Evolutionary conservation across 1,140 invertebrate species (phyloP), one percentile per base, ranked within the genome.

Genomic region (Ganaspis sp.): DNA sequence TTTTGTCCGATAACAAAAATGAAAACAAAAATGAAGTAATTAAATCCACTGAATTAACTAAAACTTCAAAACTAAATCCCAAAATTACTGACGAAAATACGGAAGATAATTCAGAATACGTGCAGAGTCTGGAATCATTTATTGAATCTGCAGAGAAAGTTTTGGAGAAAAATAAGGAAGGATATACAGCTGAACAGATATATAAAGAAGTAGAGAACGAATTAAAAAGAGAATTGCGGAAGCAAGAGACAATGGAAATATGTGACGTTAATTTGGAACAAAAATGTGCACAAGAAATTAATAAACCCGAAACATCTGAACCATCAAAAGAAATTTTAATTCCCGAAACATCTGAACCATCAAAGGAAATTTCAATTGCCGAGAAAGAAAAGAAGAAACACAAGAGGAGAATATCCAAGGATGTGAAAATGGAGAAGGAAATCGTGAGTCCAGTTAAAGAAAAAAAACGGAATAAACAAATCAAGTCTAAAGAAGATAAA

Each of bases 91-190:
- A n/a, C n/a, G n/a, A n/a, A n/a, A 49, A 49, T 6, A 9, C 11
- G 11, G 15, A 29, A 26, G 58, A 34, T 6, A 64, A 26, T 26
- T n/a, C n/a, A n/a, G n/a, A n/a, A n/a, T 11, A 34, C n/a, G 58
- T 58, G 4, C 54, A n/a, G 15, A 64, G 21, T 64, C 58, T 64
- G 15, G 26, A 64, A 29, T 64, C 58, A n/a, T 34, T 64, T 64
- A 64, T 64, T 64, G 58, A 64, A 29, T 29, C 26, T 9, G 58
- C 58, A 29, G 26, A 64, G 23, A 26, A 15, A 64, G 23, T 29
- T 34, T 64, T 64, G 58, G 58, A 64, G 6, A 26, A 64, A 64
- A 64, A 64, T 26, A 34, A 29, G 15, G 58, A 34, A 6, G 58
- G 0, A 15, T n/a, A 29, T n/a, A 29, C 3, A 1, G 4, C n/a